Conservation (phyloP, 2,113 vertebrate species). For the Sinocyclocheilus anophthalmus region DNA sequence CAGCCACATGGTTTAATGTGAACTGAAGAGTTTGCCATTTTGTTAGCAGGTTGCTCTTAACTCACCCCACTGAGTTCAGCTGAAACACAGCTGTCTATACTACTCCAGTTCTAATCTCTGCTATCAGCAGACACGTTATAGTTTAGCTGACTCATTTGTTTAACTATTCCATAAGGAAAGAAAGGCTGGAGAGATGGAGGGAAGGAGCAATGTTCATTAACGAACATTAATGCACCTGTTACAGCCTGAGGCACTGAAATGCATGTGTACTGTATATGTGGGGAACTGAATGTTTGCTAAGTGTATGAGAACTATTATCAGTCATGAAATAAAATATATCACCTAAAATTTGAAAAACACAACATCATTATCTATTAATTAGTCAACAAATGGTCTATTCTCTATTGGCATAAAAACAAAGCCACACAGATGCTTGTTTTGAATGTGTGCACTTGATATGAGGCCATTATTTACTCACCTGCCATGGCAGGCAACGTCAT, state of each 20-base stretch:
- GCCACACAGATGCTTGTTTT: background rate
- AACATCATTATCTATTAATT: background rate
- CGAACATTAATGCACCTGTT: slow-evolving; percentile 53
- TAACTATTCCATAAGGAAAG: background rate
- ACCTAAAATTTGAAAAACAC: background rate
- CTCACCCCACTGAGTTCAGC: background rate
- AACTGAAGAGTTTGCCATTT: slow-evolving; percentile 9
- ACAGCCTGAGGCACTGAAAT: slow-evolving; percentile 38
- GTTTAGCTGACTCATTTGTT: slow-evolving; percentile 48
- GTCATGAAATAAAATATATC: background rate
- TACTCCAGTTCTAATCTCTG: slow-evolving; percentile 34
- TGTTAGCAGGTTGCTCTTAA: background rate
- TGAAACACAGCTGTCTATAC: slow-evolving; percentile 46
- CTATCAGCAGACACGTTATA: slow-evolving; percentile 41
- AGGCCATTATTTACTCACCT: slow-evolving; percentile 51
- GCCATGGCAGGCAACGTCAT: slow-evolving; percentile 16
- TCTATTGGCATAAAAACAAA: background rate
- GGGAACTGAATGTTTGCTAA: background rate
- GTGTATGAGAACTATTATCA: background rate
- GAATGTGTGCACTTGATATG: background rate
- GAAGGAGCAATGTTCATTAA: slow-evolving; percentile 39
- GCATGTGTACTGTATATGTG: background rate
- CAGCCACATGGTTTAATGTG: slow-evolving; percentile 13
- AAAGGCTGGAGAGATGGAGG: background rate
- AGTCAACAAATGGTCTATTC: background rate